A percentile compares a stretch with the other conserved stretches of the same genome.
These are phyloP conservation scores for Opisthograptis luteolata DNA, from an alignment of 2,888 invertebrate genomes.

Conservation along the genomic window DNA sequence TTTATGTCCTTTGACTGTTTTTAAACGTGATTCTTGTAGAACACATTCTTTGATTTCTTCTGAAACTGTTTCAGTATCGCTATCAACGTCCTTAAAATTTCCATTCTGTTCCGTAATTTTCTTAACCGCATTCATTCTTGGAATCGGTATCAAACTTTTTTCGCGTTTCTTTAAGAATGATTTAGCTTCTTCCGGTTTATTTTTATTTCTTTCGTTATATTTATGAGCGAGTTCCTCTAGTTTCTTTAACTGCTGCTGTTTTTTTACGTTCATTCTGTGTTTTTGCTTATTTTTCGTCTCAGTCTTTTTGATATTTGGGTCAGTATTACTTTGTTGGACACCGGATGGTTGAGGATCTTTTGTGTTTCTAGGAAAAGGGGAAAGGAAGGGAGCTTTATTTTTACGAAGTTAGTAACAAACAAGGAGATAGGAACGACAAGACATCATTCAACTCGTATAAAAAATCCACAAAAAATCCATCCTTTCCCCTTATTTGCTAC, in stretches of 20 bases:
- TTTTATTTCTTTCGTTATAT: conserved; percentile 60
- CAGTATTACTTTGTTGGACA: conserved; percentile 60
- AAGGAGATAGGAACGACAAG: conserved; percentile 77
- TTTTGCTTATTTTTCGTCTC: conserved; percentile 49
- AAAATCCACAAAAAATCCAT: conserved; percentile 53
- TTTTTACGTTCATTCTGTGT: conserved; percentile 57
- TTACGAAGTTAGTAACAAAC: conserved; percentile 59
- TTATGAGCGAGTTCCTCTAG: conserved; percentile 70
- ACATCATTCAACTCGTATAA: conserved; percentile 24
- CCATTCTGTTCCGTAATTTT: conserved; percentile 30
- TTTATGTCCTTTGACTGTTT: too few species aligned
- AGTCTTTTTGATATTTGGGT: conserved; percentile 56
- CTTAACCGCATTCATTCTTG: conserved; percentile 44
- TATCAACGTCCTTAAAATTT: conserved; percentile 15
- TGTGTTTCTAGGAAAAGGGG: conserved; percentile 68
- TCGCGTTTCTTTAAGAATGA: conserved; percentile 37
- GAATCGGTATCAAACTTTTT: conserved; percentile 67
- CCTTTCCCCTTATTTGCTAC: conserved; percentile 83
- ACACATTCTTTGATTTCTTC: conserved; percentile 13
- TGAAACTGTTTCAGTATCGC: background rate
- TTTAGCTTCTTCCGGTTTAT: conserved; percentile 42
- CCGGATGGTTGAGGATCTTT: conserved; percentile 57
- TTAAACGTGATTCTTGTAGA: conserved; percentile 5
- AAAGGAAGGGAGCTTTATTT: conserved; percentile 71
- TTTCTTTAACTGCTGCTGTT: conserved; percentile 69